Base-by-base conservation (phyloP, 2,113 vertebrate species). In the Etheostoma cragini region DNA sequence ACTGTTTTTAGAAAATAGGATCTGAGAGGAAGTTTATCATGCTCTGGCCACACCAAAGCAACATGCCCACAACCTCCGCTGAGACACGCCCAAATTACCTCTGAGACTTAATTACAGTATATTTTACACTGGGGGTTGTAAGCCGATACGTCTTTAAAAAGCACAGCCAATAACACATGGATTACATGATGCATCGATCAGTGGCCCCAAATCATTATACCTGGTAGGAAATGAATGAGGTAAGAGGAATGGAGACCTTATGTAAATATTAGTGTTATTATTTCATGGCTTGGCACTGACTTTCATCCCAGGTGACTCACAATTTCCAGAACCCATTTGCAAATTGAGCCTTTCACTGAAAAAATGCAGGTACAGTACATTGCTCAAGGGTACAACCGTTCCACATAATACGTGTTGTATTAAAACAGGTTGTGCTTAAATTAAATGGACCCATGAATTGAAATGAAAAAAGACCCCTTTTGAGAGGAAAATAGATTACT, bases 211-310 rank as follows among this genome's bases (percentile, higher is more conserved):
- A 80, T 38, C 53, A 61, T 74, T 76, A 84, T 76, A 81, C 17
- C 10, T 14, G 35, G 47, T 11, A 15, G 66, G 84, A 67, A 87
- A 81, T 81, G 62, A 87, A 79, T 80, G 53, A 64, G 56, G 72
- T 47, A 65, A 57, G 22, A 64, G 57, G 79, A 86, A 83, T 80
- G 89, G 78, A 86, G 68, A 83, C 79, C 82, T 83, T 90, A 86
- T 84, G 82, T 92, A 92, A 94, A 94, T 93, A 95, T 95, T 94
- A 84, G 83, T 85, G 86, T 89, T 92, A 92, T 86, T 92, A 90
- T 92, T 94, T 82, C 80, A 90, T 85, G 80, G 82, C 71, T 92
- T 87, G 74, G 89, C 87, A 81, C 64, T 79, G 84, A 65, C 86
- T 88, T 91, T 91, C 80, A 91, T 94, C 87, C 89, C 90, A 80